phyloP scores from a whole-genome alignment of 2,888 invertebrate genomes.

The Gastracanthus pulcherrimus region DNA sequence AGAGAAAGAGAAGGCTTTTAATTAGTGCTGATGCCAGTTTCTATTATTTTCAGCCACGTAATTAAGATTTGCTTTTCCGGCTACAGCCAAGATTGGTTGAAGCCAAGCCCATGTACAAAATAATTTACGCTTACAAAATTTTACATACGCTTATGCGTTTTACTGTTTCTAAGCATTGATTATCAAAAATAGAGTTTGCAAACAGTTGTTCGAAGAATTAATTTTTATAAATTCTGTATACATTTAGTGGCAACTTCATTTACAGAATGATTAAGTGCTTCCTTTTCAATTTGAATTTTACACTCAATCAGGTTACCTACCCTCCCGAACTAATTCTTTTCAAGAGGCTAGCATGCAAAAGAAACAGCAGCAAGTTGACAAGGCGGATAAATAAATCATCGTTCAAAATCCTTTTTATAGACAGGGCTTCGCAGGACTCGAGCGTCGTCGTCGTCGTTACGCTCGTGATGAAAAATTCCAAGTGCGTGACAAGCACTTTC shows the following conservation, averaged over 20 bases:
- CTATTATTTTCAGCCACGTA: conserved; percentile 42
- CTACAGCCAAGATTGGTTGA: background rate
- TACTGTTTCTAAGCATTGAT: too few species aligned
- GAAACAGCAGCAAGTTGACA: background rate
- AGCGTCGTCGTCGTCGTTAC: background rate
- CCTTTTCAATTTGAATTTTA: conserved; percentile 7
- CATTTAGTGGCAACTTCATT: too few species aligned
- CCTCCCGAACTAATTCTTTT: background rate
- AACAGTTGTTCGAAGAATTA: too few species aligned
- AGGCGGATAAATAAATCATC: conserved; percentile 32
- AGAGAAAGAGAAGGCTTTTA: conserved; percentile 29
- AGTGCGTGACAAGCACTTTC: conserved; percentile 45
- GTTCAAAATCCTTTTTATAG: background rate
- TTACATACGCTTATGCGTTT: too few species aligned
- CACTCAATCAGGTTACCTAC: background rate
- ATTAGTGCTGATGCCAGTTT: conserved; percentile 38
- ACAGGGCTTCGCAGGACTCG: background rate
- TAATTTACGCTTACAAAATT: background rate
- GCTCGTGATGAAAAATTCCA: conserved; percentile 39
- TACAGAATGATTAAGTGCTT: background rate
- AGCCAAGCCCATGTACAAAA: background rate
- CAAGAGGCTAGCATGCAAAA: background rate
- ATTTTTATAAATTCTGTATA: too few species aligned
- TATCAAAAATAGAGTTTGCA: too few species aligned
- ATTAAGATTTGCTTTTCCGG: conserved; percentile 36